phyloP scores from a whole-genome alignment of 2,888 invertebrate genomes.

The Tiliacea aurago region DNA sequence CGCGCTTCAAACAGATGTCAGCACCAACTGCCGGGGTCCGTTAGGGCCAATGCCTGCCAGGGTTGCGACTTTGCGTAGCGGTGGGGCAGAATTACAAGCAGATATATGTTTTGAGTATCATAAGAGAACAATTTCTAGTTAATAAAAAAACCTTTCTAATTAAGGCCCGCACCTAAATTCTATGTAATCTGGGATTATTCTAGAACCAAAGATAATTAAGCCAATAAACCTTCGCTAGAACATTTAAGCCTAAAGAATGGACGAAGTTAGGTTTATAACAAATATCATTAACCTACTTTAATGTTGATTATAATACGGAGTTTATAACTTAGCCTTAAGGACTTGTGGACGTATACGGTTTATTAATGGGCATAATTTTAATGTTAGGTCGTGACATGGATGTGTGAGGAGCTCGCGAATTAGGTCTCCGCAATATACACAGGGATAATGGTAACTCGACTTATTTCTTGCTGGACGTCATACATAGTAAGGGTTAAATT shows the following conservation, averaged over 20 bases:
- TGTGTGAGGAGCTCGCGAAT: background rate
- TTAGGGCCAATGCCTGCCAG: too few relatives aligned
- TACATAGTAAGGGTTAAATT: too few relatives aligned
- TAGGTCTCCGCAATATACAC: too few relatives aligned
- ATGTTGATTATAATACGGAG: constrained; percentile 46
- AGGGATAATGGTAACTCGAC: too few relatives aligned
- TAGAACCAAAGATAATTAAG: constrained; percentile 46
- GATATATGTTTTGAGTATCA: background rate
- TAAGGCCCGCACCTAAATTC: constrained; percentile 34
- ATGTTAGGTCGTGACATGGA: background rate
- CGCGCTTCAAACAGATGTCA: too few relatives aligned
- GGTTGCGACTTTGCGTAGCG: background rate
- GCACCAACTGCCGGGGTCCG: too few relatives aligned
- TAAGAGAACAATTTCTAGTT: constrained; percentile 3
- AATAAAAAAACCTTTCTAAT: constrained; percentile 36
- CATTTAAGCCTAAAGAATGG: constrained; percentile 50
- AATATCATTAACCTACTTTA: constrained; percentile 46
- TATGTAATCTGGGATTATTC: constrained; percentile 48
- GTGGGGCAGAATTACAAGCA: background rate
- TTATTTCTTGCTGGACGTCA: too few relatives aligned
- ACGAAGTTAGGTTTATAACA: constrained; percentile 44
- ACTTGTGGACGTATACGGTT: constrained; percentile 11
- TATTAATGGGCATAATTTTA: constrained; percentile 7
- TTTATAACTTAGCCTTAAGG: constrained; percentile 23
- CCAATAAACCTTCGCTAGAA: constrained; percentile 39